Percentiles rank a stretch among this genome's conserved stretches.
phyloP scores from a whole-genome alignment of 2,113 vertebrate species.

The Ceyx cyanopectus region DNA sequence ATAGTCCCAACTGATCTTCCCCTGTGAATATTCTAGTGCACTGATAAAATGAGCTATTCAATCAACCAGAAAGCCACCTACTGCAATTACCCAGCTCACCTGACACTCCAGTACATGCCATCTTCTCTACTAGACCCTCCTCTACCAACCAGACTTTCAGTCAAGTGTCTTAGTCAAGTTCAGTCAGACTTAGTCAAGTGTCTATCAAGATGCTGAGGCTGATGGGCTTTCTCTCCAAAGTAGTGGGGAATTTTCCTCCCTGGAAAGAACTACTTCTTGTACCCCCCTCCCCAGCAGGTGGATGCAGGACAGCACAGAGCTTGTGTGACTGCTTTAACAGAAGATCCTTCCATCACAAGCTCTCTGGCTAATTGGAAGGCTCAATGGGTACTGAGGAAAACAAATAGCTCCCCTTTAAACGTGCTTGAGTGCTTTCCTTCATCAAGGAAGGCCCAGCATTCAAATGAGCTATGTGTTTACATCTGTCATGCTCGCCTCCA shows the following conservation, averaged over 20 bases:
- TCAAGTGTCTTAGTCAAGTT: neutral
- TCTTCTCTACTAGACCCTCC: neutral
- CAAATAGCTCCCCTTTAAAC: neutral
- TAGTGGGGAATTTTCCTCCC: neutral
- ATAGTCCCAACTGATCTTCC: neutral
- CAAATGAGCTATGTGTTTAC: slow-evolving; percentile 30
- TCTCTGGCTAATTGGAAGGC: neutral
- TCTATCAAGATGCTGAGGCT: neutral
- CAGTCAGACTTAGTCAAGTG: neutral
- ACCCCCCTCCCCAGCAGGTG: neutral
- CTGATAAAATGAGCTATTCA: neutral
- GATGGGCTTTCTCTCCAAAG: neutral
- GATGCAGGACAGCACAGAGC: neutral
- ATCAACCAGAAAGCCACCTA: neutral
- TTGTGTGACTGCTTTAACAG: neutral
- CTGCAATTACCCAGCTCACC: neutral
- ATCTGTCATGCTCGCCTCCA: neutral
- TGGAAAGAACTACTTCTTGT: neutral
- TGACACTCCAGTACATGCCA: neutral
- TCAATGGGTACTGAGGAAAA: neutral
- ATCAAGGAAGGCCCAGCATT: neutral
- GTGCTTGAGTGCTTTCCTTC: neutral
- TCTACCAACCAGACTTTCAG: neutral
- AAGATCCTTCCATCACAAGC: neutral
- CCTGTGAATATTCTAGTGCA: neutral